Evolutionary conservation across 2,113 vertebrate species (phyloP).

Genomic region (Oncorhynchus kisutch): DNA sequence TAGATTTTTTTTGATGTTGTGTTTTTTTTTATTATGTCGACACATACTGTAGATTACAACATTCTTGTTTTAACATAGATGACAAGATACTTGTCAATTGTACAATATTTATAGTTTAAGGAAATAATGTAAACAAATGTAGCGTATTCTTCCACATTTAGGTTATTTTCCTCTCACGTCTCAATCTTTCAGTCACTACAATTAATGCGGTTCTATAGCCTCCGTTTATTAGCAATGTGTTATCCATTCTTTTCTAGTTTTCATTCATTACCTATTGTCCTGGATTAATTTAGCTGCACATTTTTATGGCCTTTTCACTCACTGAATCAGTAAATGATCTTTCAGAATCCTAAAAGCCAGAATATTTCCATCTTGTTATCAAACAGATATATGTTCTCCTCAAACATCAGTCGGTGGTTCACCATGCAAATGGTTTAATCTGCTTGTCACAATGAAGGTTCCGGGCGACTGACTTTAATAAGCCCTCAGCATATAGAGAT

Average conservation of each 20-base stretch:
- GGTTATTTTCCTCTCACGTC: constrained; percentile 22
- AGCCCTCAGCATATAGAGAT: constrained; percentile 60
- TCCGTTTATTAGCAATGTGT: not conserved
- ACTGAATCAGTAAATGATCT: constrained; percentile 18
- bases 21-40: constrained; percentile 22
- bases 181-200: not conserved
- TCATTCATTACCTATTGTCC: not conserved
- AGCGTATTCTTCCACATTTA: constrained; percentile 51
- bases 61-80: constrained; percentile 10
- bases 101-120: constrained; percentile 49
- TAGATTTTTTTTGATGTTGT: constrained; percentile 57
- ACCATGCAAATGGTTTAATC: constrained; percentile 66
- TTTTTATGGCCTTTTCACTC: not conserved
- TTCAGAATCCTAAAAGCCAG: constrained; percentile 18
- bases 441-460: constrained; percentile 72
- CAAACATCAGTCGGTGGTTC: constrained; percentile 53
- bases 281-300: not conserved
- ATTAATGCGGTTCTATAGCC: not conserved
- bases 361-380: constrained; percentile 14
- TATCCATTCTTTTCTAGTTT: not conserved
- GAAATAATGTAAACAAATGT: constrained; percentile 53
- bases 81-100: constrained; percentile 63
- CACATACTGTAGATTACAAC: too few species aligned
- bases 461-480: constrained; percentile 67
- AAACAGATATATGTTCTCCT: constrained; percentile 45